Evolutionary conservation across 2,888 invertebrate genomes (phyloP), one percentile per base, ranked within the genome.

Genomic region (Drymonia ruficornis): DNA sequence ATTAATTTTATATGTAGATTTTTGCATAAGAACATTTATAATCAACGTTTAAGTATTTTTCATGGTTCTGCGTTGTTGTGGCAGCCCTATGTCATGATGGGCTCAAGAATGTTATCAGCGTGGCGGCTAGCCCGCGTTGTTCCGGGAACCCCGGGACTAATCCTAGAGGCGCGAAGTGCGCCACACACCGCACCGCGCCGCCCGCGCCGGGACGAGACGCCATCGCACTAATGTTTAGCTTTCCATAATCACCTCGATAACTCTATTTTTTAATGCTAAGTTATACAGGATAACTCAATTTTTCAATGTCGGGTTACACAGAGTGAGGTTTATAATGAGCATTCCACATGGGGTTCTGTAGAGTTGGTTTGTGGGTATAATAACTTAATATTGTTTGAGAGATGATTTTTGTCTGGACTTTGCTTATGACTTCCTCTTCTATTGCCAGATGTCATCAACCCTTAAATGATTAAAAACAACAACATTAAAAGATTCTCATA

Each of bases 131-230:
- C 18, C 45, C 38, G 18, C 42, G 46, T 53, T 52, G 65, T 69
- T 75, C 73, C 78, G 66, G 59, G 64, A 74, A 72, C 76, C 66
- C 65, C 65, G 70, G 65, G 73, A 72, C 65, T 70, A 70, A 70
- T 76, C 72, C 65, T 63, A 69, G 59, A 68, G 69, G 73, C 67
- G 67, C 65, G 61, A 74, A 72, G 13, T 19, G 43, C 70, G 65
- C 67, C 67, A 76, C 74, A 62, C 70, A 54, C 62, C 59, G 59
- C 9, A 53, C 46, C 46, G 63, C 63, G 58, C 52, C 36, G 13
- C 5, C 36, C 3, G 2, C 31, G 31, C 31, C 53, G 34, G 49
- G 64, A 63, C 68, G n/a, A 36, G 68, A 23, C 29, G 28, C n/a
- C 23, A 28, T 45, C 28, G 5, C 36, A 29, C 43, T 29, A 0